Evolutionary conservation across 2,113 vertebrate genomes (phyloP), one percentile per base, ranked within the genome.

Genomic region (Atherinomorus stipes): DNA sequence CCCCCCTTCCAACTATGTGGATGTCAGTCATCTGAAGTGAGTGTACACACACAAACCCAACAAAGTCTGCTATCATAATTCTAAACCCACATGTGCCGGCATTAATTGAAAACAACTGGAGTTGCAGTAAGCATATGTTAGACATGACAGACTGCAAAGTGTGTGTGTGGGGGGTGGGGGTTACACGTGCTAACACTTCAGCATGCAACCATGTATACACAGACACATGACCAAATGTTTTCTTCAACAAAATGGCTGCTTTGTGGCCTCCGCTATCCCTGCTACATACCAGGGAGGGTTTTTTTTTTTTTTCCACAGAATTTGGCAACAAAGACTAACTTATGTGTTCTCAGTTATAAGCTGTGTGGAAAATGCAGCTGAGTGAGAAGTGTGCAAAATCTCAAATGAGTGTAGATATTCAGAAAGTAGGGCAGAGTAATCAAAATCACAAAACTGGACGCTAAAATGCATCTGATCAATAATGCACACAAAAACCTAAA

Each of bases 211-310:
- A 22, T 4, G 25, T 34, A 38, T 4, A 31, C 19, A 45, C n/a
- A 64, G 61, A 71, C 62, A 52, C 22, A 61, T 58, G 61, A 74
- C 45, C 56, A 0, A 63, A 47, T 18, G 56, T 50, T 64, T 58
- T 54, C 51, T 74, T 68, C 13, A 44, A 63, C 59, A 72, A 69
- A 75, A 85, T 73, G 76, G 58, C 60, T 49, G 56, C 64, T 68
- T 70, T 77, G 59, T 61, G 76, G 57, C 49, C 49, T 69, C 11
- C 0, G 13, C 53, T 16, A 78, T 54, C 51, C 21, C 12, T 6
- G 37, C 13, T 52, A 65, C 49, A 67, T 37, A 74, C 23, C 69
- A 60, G 13, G n/a, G 13, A 53, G 21, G 8, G 37, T 71, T 68
- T 31, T 23, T 60, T 68, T 54, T 23, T 64, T 25, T 53, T 64